A percentile compares a stretch with the other conserved stretches of the same genome.
Evolutionary conservation across 2,888 invertebrate species (phyloP).

Genomic region (Leucoptera coffeella): DNA sequence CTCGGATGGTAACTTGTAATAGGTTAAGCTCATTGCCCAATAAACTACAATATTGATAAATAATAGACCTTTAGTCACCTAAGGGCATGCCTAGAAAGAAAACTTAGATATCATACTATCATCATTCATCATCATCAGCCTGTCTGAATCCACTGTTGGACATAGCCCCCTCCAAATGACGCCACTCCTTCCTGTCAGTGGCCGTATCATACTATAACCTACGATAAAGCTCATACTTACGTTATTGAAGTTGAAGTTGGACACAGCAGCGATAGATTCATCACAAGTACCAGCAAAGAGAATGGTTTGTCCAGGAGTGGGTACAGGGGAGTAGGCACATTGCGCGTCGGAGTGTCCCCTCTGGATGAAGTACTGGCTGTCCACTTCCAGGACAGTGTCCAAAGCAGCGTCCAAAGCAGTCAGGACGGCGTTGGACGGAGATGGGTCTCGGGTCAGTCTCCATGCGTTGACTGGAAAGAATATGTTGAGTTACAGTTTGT

Average conservation of each 20-base stretch:
- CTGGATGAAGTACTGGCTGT: constrained; percentile 14
- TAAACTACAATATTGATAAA: neutral
- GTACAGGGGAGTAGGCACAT: constrained; percentile 25
- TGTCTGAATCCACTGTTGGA: too few relatives aligned
- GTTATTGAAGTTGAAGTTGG: constrained; percentile 12
- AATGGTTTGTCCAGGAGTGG: constrained; percentile 16
- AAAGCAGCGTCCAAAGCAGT: constrained; percentile 13
- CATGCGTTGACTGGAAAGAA: constrained; percentile 7
- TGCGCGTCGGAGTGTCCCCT: constrained; percentile 14
- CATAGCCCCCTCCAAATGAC: too few relatives aligned
- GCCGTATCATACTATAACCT: too few relatives aligned
- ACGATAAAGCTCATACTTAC: too few relatives aligned
- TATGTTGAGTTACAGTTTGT: too few relatives aligned
- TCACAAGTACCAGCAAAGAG: constrained; percentile 24
- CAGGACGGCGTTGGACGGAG: constrained; percentile 10
- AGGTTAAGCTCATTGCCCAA: too few relatives aligned
- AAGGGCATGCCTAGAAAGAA: too few relatives aligned
- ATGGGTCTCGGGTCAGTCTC: constrained; percentile 8
- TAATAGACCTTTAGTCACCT: too few relatives aligned
- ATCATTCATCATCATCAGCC: too few relatives aligned
- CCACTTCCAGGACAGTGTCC: constrained; percentile 13
- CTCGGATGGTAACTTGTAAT: too few relatives aligned
- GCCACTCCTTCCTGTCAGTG: too few relatives aligned
- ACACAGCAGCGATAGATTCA: constrained; percentile 11
- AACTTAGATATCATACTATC: too few relatives aligned